phyloP scores from a whole-genome alignment of 1,140 invertebrate species.

The Zophobas atratus region DNA sequence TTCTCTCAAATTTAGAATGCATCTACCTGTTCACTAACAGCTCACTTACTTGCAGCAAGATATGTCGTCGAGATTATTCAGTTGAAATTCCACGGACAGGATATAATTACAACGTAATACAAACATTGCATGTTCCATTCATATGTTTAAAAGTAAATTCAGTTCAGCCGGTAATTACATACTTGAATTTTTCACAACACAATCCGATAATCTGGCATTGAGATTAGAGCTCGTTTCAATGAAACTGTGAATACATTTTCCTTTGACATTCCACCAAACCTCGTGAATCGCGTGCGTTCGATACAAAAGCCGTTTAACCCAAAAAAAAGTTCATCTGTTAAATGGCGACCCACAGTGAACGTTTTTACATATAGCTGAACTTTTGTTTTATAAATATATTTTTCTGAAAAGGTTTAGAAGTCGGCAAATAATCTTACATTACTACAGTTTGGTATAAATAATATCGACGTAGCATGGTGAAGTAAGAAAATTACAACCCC shows the following conservation, averaged over 20 bases:
- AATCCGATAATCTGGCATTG: conserved; percentile 35
- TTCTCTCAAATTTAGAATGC: too few relatives aligned
- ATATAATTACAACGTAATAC: conserved; percentile 28
- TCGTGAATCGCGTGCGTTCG: conserved; percentile 20
- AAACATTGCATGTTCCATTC: conserved; percentile 40
- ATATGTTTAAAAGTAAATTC: conserved; percentile 24
- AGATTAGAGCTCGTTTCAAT: conserved; percentile 26
- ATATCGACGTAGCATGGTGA: too few relatives aligned
- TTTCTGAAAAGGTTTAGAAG: too few relatives aligned
- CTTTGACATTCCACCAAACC: conserved; percentile 8
- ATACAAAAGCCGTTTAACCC: conserved; percentile 9
- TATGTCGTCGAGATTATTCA: neutral
- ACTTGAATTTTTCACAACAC: conserved; percentile 26
- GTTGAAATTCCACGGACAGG: neutral
- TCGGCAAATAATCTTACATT: too few relatives aligned
- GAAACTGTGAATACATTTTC: conserved; percentile 20
- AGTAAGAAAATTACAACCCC: too few relatives aligned
- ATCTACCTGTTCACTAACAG: neutral
- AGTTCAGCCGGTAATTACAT: conserved; percentile 30
- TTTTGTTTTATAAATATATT: too few relatives aligned
- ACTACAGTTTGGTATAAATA: too few relatives aligned
- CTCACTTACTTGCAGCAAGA: neutral
- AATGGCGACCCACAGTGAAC: neutral
- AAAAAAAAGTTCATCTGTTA: neutral
- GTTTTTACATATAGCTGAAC: too few relatives aligned